Evolutionary conservation across 2,888 invertebrate genomes (phyloP), one percentile per base, ranked within the genome.

Genomic region (Campoletis raptor): DNA sequence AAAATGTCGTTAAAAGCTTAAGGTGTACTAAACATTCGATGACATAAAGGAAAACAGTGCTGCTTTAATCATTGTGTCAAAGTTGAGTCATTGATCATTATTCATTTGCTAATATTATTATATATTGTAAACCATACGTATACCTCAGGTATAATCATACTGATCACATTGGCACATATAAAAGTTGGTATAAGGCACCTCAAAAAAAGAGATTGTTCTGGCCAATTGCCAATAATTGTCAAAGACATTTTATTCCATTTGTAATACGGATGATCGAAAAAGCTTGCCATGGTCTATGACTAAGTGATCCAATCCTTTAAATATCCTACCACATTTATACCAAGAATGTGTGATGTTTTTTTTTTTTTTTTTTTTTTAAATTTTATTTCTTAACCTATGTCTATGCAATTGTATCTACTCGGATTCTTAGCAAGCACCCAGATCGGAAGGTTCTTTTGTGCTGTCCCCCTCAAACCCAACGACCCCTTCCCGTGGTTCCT

Each of bases 191-290:
- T 70, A 10, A 80, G 10, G 24, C 74, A 70, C 70, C 76, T 76
- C 61, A 54, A 5, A n/a, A 85, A 76, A 18, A 80, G 21, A 36
- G 80, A 54, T 85, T 85, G 84, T 74, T 80, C 84, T 2, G 84
- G 84, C 84, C 84, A 85, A 45, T 40, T 85, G 24, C 84, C 84
- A 6, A 76, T 24, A 1, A 1, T 12, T 5, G 42, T 70, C 52
- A 85, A 69, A 61, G 52, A 85, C 0, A 52, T 10, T 40, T 80
- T 85, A 70, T 85, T 85, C 45, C 54, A 21, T 37, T 36, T 54
- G 67, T 84, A 84, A 36, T 74, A 84, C 4, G 45, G 74, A 21
- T 80, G 74, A 8, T 85, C 76, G 30, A 80, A 79, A 15, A 78
- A 67, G 21, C 15, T 83, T 30, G 18, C 9, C 78, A 73, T 78